phyloP scores from a whole-genome alignment of 2,888 invertebrate species.

The Leucophora obtusa region DNA sequence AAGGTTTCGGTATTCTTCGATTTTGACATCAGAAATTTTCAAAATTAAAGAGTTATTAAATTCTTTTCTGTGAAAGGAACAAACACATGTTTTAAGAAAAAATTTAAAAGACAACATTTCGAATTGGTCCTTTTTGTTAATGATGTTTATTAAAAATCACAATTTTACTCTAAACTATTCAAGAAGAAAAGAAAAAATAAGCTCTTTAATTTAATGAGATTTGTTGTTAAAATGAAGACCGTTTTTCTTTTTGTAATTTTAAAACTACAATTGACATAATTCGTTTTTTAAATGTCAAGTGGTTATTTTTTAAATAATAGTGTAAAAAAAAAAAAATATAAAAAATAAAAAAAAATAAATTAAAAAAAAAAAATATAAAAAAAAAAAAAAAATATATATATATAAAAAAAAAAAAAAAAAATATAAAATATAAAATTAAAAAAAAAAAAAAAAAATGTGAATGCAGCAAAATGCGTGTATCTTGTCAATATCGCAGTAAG shows the following conservation, averaged over 20 bases:
- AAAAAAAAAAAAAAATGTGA: too few species aligned
- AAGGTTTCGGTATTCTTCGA: constrained; percentile 17
- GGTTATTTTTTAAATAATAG: neutral
- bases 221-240: neutral
- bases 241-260: neutral
- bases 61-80: neutral
- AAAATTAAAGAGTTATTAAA: constrained; percentile 6
- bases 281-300: constrained; percentile 3
- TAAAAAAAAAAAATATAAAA: neutral
- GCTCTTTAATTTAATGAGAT: neutral
- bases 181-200: neutral
- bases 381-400: too few species aligned
- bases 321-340: too few species aligned
- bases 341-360: neutral
- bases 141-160: constrained; percentile 16
- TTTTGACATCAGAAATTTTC: constrained; percentile 20
- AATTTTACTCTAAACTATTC: neutral
- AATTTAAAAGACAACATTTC: constrained; percentile 25
- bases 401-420: neutral
- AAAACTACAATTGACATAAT: constrained; percentile 2
- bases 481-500: too few species aligned
- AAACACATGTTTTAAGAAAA: neutral
- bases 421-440: neutral
- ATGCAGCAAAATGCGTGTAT: too few species aligned
- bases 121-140: constrained; percentile 54